These are phyloP conservation scores for Tetragonula clypearis DNA, from an alignment of 1,140 invertebrate species.

Conservation along the genomic window DNA sequence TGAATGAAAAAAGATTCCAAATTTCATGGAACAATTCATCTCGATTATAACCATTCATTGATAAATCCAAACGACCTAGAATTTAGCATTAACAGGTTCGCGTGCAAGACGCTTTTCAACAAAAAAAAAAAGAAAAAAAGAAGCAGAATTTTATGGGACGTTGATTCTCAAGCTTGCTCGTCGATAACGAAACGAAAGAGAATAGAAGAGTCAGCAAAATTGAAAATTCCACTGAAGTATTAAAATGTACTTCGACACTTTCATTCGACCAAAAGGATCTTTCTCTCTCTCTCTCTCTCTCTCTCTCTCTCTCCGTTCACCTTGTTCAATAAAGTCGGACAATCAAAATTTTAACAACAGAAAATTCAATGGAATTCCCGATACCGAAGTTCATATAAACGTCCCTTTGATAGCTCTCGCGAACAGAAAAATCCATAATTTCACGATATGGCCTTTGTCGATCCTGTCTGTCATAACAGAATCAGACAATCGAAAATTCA, in stretches of 20 bases:
- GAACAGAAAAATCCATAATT: not conserved
- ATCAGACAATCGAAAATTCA: not conserved
- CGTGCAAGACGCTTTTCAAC: not conserved
- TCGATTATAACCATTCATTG: not conserved
- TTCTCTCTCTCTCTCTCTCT: not conserved
- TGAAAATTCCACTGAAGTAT: not conserved
- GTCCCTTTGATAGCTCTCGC: not conserved
- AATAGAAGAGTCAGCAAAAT: not conserved
- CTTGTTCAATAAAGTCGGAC: not conserved
- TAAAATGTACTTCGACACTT: not conserved
- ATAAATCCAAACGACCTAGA: not conserved
- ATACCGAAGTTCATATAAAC: not conserved
- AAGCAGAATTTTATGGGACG: not conserved
- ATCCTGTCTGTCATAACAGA: not conserved
- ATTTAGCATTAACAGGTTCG: no score
- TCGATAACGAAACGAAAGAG: not conserved
- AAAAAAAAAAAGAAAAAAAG: not conserved
- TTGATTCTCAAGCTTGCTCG: not conserved
- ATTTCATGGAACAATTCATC: not conserved
- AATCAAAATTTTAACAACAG: not conserved
- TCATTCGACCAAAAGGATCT: not conserved
- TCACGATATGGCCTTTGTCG: not conserved
- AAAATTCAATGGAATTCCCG: not conserved
- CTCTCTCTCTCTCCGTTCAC: no score
- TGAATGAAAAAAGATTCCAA: not conserved